Evolutionary conservation across 1,140 invertebrate genomes (phyloP).

Genomic region (Diprion similis): DNA sequence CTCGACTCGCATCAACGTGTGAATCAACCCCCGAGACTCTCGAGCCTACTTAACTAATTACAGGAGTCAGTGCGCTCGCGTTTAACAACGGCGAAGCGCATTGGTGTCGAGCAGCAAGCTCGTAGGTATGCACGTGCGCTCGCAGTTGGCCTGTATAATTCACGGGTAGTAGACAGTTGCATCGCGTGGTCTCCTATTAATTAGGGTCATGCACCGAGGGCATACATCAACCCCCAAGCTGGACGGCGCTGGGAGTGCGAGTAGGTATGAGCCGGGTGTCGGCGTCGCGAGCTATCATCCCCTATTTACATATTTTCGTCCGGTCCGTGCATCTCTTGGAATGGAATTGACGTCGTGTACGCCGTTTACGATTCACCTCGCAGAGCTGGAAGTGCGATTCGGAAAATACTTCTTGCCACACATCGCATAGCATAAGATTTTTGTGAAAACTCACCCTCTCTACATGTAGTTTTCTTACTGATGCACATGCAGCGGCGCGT

Average conservation of each 20-base stretch:
- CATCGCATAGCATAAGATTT: too few species aligned
- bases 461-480: too few species aligned
- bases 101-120: conserved; percentile 9
- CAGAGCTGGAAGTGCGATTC: conserved; percentile 17
- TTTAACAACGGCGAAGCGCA: conserved; percentile 25
- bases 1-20: neutral
- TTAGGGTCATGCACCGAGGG: conserved; percentile 58
- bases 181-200: conserved; percentile 59
- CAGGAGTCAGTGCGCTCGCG: conserved; percentile 29
- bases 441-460: too few species aligned
- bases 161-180: conserved; percentile 52
- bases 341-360: conserved; percentile 19
- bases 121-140: conserved; percentile 12
- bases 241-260: conserved; percentile 9
- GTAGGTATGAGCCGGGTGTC: neutral
- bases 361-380: conserved; percentile 35
- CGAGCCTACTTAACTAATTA: conserved; percentile 34
- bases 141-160: conserved; percentile 46
- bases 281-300: conserved; percentile 21
- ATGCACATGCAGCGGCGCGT: too few species aligned
- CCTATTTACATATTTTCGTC: conserved; percentile 38
- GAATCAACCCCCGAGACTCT: neutral
- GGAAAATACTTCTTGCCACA: too few species aligned
- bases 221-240: conserved; percentile 49
- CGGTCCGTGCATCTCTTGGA: too few species aligned